These are phyloP conservation scores for Lophochroa leadbeateri DNA, from an alignment of 2,113 vertebrate species.

Conservation along the genomic window DNA sequence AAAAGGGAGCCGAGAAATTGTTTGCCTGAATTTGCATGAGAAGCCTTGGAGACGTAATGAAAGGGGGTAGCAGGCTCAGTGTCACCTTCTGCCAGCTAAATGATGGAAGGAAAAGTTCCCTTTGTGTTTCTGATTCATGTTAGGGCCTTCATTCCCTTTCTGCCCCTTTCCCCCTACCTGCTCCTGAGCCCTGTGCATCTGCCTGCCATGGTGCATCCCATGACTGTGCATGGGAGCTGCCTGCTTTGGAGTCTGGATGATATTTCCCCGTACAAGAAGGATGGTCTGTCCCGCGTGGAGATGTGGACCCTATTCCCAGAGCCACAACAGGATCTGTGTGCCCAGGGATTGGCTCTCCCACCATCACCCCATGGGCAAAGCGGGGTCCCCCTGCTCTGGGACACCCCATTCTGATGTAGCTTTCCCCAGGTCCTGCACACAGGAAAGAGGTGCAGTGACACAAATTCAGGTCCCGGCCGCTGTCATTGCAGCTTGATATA, in stretches of 20 bases:
- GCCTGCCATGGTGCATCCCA: fast-evolving
- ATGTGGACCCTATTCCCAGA: not conserved
- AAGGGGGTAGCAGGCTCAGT: constrained; percentile 49
- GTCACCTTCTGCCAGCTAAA: constrained; percentile 40
- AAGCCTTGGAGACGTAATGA: constrained; percentile 57
- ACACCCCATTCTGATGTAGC: not conserved
- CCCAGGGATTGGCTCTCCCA: not conserved
- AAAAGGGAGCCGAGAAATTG: constrained; percentile 66
- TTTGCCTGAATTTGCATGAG: constrained; percentile 74
- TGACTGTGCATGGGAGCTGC: not conserved
- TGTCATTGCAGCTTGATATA: not conserved
- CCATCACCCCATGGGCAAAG: not conserved
- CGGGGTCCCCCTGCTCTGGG: not conserved
- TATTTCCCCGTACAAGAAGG: not conserved
- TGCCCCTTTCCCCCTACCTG: not conserved
- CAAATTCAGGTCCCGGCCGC: not conserved
- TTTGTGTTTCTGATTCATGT: constrained; percentile 35
- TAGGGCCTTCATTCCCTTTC: not conserved
- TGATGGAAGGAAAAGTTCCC: not conserved
- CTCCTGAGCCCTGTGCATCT: fast-evolving
- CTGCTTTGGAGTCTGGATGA: not conserved
- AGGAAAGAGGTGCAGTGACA: not conserved
- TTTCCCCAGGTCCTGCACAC: not conserved
- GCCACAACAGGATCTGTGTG: not conserved
- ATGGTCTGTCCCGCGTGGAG: fast-evolving